Evolutionary conservation across 2,888 invertebrate genomes (phyloP).

Genomic region (Sialis fuliginosa): DNA sequence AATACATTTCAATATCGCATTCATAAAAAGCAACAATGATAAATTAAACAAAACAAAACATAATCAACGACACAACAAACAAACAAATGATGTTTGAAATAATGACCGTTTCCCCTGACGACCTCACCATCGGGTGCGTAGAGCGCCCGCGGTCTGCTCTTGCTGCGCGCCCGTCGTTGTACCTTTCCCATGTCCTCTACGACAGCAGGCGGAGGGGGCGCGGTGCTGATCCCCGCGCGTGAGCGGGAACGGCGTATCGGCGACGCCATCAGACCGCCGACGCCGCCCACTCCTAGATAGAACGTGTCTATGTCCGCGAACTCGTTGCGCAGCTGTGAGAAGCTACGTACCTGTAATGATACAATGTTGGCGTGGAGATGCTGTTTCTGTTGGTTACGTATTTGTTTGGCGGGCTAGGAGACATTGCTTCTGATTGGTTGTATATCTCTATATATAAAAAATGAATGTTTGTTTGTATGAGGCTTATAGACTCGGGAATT

Average conservation of each 20-base stretch:
- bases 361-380: too few species aligned
- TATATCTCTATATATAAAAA: too few species aligned
- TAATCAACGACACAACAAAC: too few species aligned
- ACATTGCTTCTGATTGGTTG: not conserved
- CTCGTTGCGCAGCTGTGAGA: constrained; percentile 83
- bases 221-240: constrained; percentile 33
- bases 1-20: too few species aligned
- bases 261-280: constrained; percentile 29
- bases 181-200: constrained; percentile 31
- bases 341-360: constrained; percentile 60
- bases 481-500: too few species aligned
- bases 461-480: too few species aligned
- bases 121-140: constrained; percentile 73
- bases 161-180: constrained; percentile 55
- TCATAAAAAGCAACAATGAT: too few species aligned
- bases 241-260: constrained; percentile 49
- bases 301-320: constrained; percentile 85
- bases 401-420: not conserved
- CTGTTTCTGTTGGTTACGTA: too few species aligned
- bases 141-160: constrained; percentile 67
- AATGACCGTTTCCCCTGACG: constrained; percentile 50
- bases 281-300: constrained; percentile 47
- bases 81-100: too few species aligned
- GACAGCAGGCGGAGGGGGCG: constrained; percentile 26
- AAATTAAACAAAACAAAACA: too few species aligned